Percentiles rank a stretch among this genome's conserved stretches.
These are phyloP conservation scores for Melanargia galathea DNA, from an alignment of 2,888 invertebrate genomes.

Conservation along the genomic window DNA sequence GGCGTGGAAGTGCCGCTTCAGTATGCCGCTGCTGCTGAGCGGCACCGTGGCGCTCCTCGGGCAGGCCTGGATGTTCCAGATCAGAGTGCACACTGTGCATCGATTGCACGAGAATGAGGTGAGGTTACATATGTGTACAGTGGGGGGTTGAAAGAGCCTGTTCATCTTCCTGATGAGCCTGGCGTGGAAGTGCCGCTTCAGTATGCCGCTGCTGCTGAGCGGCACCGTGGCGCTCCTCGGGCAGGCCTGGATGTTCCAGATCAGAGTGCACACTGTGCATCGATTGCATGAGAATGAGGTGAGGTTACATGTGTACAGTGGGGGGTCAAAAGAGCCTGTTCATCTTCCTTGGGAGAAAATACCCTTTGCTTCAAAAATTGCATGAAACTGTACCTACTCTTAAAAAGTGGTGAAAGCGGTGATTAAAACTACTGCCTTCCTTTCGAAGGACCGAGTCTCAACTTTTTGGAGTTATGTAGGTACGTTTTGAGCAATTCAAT, in stretches of 20 bases:
- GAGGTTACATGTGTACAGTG: neutral
- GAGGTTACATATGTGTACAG: neutral
- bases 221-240: conserved; percentile 74
- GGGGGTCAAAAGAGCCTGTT: conserved; percentile 70
- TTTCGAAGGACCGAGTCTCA: too few relatives aligned
- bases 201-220: conserved; percentile 75
- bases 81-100: conserved; percentile 70
- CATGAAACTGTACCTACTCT: too few relatives aligned
- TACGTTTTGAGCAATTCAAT: too few relatives aligned
- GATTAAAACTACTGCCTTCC: too few relatives aligned
- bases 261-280: conserved; percentile 70
- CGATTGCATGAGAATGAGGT: conserved; percentile 70
- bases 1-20: conserved; percentile 77
- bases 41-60: conserved; percentile 74
- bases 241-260: conserved; percentile 78
- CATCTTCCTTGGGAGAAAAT: too few relatives aligned
- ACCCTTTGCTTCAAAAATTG: too few relatives aligned
- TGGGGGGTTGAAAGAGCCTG: conserved; percentile 68
- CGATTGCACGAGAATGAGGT: conserved; percentile 70
- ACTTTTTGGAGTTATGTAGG: too few relatives aligned
- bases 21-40: conserved; percentile 75
- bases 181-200: conserved; percentile 77
- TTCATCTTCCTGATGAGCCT: conserved; percentile 79
- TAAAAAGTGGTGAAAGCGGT: too few relatives aligned
- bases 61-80: conserved; percentile 78